phyloP scores from a whole-genome alignment of 2,113 vertebrate genomes.

The Gracilinanus agilis region DNA sequence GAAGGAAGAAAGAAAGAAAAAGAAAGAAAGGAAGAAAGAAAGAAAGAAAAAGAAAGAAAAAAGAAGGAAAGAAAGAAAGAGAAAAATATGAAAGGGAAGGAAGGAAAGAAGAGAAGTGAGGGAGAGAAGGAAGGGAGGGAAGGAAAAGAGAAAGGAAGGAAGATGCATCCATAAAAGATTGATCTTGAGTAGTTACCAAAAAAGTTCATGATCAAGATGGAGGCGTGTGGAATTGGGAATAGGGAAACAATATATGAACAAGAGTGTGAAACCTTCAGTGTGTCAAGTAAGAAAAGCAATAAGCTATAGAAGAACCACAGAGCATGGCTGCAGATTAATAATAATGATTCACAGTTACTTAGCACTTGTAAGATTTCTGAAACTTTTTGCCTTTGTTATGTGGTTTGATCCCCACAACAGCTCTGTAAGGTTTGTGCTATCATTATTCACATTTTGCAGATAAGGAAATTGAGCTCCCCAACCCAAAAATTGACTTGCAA shows the following conservation, averaged over 20 bases:
- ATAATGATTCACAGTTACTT: neutral
- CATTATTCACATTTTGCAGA: neutral
- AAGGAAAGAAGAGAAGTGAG: too few relatives aligned
- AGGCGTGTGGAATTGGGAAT: neutral
- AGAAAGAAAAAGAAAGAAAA: too few relatives aligned
- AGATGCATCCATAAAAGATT: neutral
- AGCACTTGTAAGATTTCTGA: neutral
- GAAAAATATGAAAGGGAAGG: too few relatives aligned
- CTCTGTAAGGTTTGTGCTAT: neutral
- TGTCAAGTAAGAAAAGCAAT: neutral
- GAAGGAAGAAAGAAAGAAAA: too few relatives aligned
- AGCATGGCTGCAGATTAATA: neutral
- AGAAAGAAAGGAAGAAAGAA: too few relatives aligned
- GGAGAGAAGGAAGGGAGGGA: too few relatives aligned
- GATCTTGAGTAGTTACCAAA: neutral
- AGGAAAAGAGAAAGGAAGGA: neutral
- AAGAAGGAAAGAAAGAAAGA: too few relatives aligned
- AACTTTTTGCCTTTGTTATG: neutral
- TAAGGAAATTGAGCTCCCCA: neutral
- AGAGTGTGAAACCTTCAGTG: neutral
- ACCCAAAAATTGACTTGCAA: too few relatives aligned
- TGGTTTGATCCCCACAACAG: too few relatives aligned
- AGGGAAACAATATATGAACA: neutral
- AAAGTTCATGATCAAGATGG: neutral
- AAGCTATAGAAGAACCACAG: neutral